Conservation (phyloP, 2,888 invertebrate genomes). For the Microdon myrmicae region DNA sequence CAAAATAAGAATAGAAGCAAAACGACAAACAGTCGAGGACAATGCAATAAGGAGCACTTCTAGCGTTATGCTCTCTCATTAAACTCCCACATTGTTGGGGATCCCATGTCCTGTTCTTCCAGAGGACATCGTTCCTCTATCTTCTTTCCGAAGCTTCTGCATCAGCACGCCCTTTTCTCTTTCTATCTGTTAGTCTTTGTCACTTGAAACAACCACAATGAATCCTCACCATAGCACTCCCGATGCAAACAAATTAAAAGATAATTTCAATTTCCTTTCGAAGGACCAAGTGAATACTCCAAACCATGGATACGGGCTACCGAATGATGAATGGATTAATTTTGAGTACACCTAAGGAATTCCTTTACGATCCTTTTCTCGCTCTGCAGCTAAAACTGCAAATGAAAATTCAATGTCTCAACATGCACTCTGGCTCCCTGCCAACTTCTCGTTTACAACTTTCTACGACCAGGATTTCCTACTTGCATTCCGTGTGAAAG, state of each 20-base stretch:
- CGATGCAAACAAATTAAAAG: slow-evolving; percentile 45
- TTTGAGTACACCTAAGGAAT: slow-evolving; percentile 45
- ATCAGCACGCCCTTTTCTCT: too few relatives aligned
- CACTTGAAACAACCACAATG: slow-evolving; percentile 31
- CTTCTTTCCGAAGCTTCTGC: too few relatives aligned
- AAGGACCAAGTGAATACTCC: neutral
- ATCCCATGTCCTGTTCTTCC: slow-evolving; percentile 3
- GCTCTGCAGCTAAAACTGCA: slow-evolving; percentile 33
- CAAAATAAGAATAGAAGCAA: too few relatives aligned
- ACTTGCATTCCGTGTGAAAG: too few relatives aligned
- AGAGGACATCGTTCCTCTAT: too few relatives aligned
- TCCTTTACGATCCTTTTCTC: slow-evolving; percentile 14
- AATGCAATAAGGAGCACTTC: slow-evolving; percentile 41
- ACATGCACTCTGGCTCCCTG: slow-evolving; percentile 41
- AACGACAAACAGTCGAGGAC: too few relatives aligned
- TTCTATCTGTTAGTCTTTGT: slow-evolving; percentile 10
- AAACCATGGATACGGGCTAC: too few relatives aligned
- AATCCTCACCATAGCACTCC: slow-evolving; percentile 21
- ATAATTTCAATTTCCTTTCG: slow-evolving; percentile 19
- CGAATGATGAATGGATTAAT: slow-evolving; percentile 48
- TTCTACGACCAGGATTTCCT: too few relatives aligned
- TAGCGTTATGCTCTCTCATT: slow-evolving; percentile 39
- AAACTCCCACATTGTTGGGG: slow-evolving; percentile 10
- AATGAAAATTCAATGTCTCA: slow-evolving; percentile 50
- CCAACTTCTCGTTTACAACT: slow-evolving; percentile 44